phyloP scores from a whole-genome alignment of 2,888 invertebrate genomes.

The Acleris cristana region DNA sequence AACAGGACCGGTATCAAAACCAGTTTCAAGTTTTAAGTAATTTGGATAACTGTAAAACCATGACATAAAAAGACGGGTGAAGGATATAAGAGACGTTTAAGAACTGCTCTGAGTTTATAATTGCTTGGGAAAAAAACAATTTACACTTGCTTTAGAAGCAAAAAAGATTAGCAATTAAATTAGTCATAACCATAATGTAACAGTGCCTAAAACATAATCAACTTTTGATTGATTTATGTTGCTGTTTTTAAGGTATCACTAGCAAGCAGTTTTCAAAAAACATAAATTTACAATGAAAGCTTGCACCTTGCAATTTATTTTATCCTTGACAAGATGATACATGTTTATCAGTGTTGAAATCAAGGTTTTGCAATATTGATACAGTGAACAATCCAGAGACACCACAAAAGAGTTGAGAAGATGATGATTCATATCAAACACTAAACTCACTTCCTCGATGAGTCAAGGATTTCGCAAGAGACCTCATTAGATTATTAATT shows the following conservation, averaged over 20 bases:
- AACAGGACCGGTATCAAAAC: constrained; percentile 5
- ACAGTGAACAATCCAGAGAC: constrained; percentile 9
- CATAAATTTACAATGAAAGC: too few species aligned
- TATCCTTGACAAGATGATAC: background rate
- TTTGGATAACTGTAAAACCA: constrained; percentile 16
- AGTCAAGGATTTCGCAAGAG: constrained; percentile 21
- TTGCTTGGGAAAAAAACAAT: too few species aligned
- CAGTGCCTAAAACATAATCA: too few species aligned
- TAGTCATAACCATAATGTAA: too few species aligned
- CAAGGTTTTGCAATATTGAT: constrained; percentile 5
- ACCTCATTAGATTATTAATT: constrained; percentile 12
- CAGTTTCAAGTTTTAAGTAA: constrained; percentile 13
- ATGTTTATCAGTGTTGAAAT: background rate
- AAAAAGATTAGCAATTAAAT: too few species aligned
- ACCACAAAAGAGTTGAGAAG: constrained; percentile 3
- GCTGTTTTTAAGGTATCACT: too few species aligned
- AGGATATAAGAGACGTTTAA: too few species aligned
- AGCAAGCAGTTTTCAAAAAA: too few species aligned
- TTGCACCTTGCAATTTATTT: too few species aligned
- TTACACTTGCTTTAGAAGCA: too few species aligned
- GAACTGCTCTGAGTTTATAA: too few species aligned
- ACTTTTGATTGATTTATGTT: too few species aligned
- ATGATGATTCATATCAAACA: constrained; percentile 24
- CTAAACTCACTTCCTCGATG: constrained; percentile 23
- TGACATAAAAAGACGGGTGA: background rate